Conservation (phyloP, 2,113 vertebrate genomes). For the Paradoxurus hermaphroditus region DNA sequence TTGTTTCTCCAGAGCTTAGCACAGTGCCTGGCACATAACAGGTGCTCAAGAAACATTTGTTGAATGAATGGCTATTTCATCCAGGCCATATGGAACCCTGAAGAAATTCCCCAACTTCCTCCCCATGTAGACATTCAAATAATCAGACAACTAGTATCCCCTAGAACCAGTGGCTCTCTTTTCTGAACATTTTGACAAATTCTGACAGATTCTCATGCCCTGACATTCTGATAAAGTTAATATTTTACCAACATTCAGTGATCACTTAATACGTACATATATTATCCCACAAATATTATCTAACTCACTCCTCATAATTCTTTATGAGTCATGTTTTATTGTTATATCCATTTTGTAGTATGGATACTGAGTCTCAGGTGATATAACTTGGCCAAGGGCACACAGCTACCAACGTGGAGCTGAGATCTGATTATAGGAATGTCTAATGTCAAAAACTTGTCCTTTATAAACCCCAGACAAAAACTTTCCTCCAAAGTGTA, state of each 20-base stretch:
- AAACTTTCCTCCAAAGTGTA: background rate
- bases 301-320: background rate
- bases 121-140: background rate
- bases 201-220: background rate
- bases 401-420: background rate
- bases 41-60: background rate
- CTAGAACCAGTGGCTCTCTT: background rate
- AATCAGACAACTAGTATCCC: background rate
- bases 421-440: background rate
- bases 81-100: background rate
- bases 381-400: background rate
- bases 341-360: background rate
- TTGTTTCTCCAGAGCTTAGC: background rate
- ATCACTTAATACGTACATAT: background rate
- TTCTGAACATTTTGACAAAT: background rate
- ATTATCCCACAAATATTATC: background rate
- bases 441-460: background rate
- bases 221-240: background rate
- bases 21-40: background rate
- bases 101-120: background rate
- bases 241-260: background rate
- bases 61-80: background rate
- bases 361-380: background rate
- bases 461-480: background rate
- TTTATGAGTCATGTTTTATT: background rate